Evolutionary conservation across 2,113 vertebrate genomes (phyloP).

Genomic region (Planiliza haematocheilus): DNA sequence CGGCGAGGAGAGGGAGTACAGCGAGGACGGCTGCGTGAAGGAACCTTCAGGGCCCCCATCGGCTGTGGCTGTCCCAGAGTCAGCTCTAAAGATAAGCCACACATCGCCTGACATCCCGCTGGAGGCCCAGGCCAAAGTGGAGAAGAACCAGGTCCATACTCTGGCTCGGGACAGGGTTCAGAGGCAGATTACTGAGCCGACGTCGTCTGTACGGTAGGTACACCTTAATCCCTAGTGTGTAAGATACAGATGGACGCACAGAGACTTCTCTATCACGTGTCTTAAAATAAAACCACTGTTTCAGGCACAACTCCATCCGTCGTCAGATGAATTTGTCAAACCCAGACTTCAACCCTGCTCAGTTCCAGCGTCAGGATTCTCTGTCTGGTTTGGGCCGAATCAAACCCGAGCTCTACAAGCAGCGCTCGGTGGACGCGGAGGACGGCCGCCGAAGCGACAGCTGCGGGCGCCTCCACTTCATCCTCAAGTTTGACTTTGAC

Average conservation of each 20-base stretch:
- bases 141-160: conserved; percentile 88
- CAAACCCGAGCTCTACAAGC: conserved; percentile 98
- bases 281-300: conserved; percentile 49
- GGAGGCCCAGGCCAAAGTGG: conserved; percentile 86
- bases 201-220: conserved; percentile 92
- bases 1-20: conserved; percentile 90
- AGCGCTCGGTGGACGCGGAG: conserved; percentile 92
- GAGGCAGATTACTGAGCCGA: conserved; percentile 94
- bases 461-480: conserved; percentile 93
- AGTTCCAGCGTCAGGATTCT: conserved; percentile 97
- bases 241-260: not conserved
- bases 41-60: conserved; percentile 75
- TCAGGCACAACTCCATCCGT: conserved; percentile 94
- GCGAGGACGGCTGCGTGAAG: conserved; percentile 88
- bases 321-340: conserved; percentile 97
- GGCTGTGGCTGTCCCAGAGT: conserved; percentile 81
- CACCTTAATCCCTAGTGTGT: conserved; percentile 1
- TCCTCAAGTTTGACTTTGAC: conserved; percentile 97
- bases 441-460: conserved; percentile 86
- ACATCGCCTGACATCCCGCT: conserved; percentile 95
- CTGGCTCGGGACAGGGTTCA: conserved; percentile 86
- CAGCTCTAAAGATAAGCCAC: conserved; percentile 97
- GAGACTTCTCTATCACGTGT: conserved; percentile 1
- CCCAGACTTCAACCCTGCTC: conserved; percentile 95
- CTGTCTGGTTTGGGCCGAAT: conserved; percentile 92